phyloP scores from a whole-genome alignment of 2,888 invertebrate genomes.

The Anoplius nigerrimus region DNA sequence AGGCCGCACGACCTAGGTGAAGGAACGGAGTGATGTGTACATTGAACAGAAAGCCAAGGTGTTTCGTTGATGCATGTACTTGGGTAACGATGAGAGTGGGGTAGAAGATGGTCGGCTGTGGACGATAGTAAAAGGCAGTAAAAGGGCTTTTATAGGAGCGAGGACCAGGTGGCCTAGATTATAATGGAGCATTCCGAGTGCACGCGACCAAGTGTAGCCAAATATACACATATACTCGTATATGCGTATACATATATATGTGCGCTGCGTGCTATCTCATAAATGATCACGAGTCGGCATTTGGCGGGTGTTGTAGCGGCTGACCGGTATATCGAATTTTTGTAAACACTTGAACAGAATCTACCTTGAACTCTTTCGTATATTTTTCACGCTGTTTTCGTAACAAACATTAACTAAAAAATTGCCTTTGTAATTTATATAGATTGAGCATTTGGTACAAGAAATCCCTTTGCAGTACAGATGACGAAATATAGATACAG shows the following conservation, averaged over 20 bases:
- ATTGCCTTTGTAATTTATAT: too few species aligned
- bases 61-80: slow-evolving; percentile 49
- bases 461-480: too few species aligned
- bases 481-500: too few species aligned
- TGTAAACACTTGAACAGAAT: too few species aligned
- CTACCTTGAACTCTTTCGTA: too few species aligned
- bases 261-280: not conserved
- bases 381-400: too few species aligned
- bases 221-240: slow-evolving; percentile 47
- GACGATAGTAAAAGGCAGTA: slow-evolving; percentile 30
- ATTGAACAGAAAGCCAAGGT: slow-evolving; percentile 59
- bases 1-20: slow-evolving; percentile 27
- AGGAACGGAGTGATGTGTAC: slow-evolving; percentile 3
- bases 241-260: slow-evolving; percentile 29
- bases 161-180: slow-evolving; percentile 49
- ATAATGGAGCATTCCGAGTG: not conserved
- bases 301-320: too few species aligned
- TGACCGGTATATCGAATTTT: too few species aligned
- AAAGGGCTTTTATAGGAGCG: slow-evolving; percentile 48
- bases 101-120: not conserved
- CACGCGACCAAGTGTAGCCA: slow-evolving; percentile 12
- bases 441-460: too few species aligned
- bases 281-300: too few species aligned
- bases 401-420: too few species aligned
- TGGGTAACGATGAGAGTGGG: slow-evolving; percentile 15